These are phyloP conservation scores for Tenebrio molitor DNA, from an alignment of 1,140 invertebrate genomes.

Conservation along the genomic window DNA sequence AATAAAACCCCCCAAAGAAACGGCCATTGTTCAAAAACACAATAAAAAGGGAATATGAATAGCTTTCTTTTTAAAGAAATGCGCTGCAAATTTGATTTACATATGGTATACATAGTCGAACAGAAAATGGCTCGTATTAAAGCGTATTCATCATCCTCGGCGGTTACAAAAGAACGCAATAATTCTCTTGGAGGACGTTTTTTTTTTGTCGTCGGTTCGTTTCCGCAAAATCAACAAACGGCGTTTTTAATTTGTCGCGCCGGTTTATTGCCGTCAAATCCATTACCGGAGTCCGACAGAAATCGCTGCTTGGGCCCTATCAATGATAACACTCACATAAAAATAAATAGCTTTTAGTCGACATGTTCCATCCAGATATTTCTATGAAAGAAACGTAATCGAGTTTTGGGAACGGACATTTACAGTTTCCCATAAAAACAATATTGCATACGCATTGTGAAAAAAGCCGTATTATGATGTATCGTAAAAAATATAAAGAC, in stretches of 20 bases:
- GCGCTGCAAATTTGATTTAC: slow-evolving; percentile 47
- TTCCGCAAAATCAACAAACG: slow-evolving; percentile 52
- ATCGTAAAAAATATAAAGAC: slow-evolving; percentile 61
- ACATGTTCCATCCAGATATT: slow-evolving; percentile 46
- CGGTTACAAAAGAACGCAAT: slow-evolving; percentile 42
- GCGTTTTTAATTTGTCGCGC: slow-evolving; percentile 29
- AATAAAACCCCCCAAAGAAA: slow-evolving; percentile 42
- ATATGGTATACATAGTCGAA: slow-evolving; percentile 44
- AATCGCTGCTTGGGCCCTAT: slow-evolving; percentile 57
- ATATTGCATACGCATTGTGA: slow-evolving; percentile 61
- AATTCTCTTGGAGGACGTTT: slow-evolving; percentile 30
- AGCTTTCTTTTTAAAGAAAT: slow-evolving; percentile 48
- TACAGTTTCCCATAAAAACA: slow-evolving; percentile 58
- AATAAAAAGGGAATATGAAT: slow-evolving; percentile 48
- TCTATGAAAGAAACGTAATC: slow-evolving; percentile 56
- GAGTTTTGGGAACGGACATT: slow-evolving; percentile 50
- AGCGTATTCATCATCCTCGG: slow-evolving; percentile 37
- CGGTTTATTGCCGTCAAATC: slow-evolving; percentile 24
- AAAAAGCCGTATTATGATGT: slow-evolving; percentile 61
- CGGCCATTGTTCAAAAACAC: slow-evolving; percentile 45
- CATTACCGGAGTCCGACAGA: slow-evolving; percentile 49
- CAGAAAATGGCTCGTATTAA: slow-evolving; percentile 47
- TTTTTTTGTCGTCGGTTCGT: slow-evolving; percentile 6
- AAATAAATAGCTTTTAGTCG: slow-evolving; percentile 60
- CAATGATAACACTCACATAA: slow-evolving; percentile 60